These are phyloP conservation scores for Tetropium fuscum DNA, from an alignment of 2,888 invertebrate species.

Conservation along the genomic window DNA sequence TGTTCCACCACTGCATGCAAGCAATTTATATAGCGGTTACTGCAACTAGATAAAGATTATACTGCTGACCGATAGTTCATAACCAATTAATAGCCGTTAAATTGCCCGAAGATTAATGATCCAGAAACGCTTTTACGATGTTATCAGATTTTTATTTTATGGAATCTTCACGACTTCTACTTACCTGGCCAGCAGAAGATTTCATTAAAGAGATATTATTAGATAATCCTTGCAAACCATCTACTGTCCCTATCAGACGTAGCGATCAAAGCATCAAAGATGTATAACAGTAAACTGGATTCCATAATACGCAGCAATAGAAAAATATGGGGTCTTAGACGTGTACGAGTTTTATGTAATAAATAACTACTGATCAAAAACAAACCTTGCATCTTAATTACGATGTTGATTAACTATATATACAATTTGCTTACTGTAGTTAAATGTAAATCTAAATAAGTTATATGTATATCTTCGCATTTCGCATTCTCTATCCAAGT, in stretches of 20 bases:
- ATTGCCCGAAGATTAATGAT: conserved; percentile 35
- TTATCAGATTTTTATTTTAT: conserved; percentile 26
- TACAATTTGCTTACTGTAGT: too few relatives aligned
- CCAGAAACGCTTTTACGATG: conserved; percentile 30
- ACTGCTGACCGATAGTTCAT: conserved; percentile 41
- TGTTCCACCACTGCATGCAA: conserved; percentile 8
- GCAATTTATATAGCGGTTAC: conserved; percentile 41
- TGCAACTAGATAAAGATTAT: conserved; percentile 43
- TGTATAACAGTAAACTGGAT: conserved; percentile 26
- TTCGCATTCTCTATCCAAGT: too few relatives aligned
- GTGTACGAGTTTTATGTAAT: too few relatives aligned
- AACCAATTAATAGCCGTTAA: conserved; percentile 45
- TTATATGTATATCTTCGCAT: too few relatives aligned
- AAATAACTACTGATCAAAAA: too few relatives aligned
- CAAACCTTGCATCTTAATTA: too few relatives aligned
- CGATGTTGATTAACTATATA: too few relatives aligned
- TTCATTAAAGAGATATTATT: conserved; percentile 23
- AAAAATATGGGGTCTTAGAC: too few relatives aligned
- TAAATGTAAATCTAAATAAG: too few relatives aligned
- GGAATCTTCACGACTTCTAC: conserved; percentile 37
- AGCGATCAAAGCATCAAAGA: too few relatives aligned
- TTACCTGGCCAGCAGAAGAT: conserved; percentile 12
- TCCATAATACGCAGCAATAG: too few relatives aligned
- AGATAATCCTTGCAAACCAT: conserved; percentile 19
- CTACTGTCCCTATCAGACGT: too few relatives aligned